Evolutionary conservation across 2,797 vertebrate species (phyloP), one percentile per base, ranked within the genome.

Genomic region (Hippopotamyrus pictus): DNA sequence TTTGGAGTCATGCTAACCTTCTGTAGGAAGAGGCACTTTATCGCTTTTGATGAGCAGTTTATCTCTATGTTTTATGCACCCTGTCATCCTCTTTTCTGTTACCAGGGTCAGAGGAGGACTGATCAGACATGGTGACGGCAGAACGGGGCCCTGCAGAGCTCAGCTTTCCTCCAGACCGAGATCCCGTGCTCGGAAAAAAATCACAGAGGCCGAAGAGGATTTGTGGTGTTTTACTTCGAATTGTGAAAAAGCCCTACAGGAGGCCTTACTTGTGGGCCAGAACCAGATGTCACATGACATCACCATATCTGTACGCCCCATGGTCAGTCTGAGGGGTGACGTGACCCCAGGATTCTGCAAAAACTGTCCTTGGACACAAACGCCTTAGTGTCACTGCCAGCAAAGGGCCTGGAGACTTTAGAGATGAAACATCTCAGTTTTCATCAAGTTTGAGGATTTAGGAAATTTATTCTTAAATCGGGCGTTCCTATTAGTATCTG

Each of bases 1-100:
- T 82, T 82, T 82, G 41, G 76, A 82, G 76, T 82, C 41, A 82
- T 19, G n/a, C 76, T 82, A 82, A 82, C 76, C 76, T 82, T 82
- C 76, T 46, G 41, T 46, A 82, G 76, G 41, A 82, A 46, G 76
- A 44, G 41, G 41, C 41, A n/a, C 76, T 46, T 46, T 46, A 82
- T 82, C 76, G 8, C 41, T 82, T 44, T 46, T 9, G 3, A 46
- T 82, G 76, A 44, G 76, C 11, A 1, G 19, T 82, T 82, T 82
- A 82, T 82, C 76, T 82, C 76, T n/a, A 22, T 82, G 76, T 82
- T 82, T 82, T 46, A 82, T 46, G 76, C 76, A n/a, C 17, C 7
- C 41, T 22, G 76, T 82, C 41, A 82, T 22, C 19, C 41, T 82
- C 41, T 33, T 19, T 22, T 46, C 76, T 46, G 8, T 46, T 46